These are phyloP conservation scores for Corella eumyota DNA, from an alignment of 23 tunicate genomes.

Conservation along the genomic window DNA sequence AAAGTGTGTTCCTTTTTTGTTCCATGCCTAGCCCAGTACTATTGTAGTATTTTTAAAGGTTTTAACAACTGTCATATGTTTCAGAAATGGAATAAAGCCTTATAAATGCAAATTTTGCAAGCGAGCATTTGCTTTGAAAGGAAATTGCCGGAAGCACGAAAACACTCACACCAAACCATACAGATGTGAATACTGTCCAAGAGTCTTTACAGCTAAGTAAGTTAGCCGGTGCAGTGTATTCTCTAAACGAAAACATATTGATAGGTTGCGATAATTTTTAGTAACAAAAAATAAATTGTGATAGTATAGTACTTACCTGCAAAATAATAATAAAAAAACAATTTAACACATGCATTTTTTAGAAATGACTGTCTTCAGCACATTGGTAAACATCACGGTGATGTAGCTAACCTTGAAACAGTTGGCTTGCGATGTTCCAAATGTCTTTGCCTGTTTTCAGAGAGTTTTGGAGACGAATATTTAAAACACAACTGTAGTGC, in stretches of 20 bases:
- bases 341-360: too few species aligned
- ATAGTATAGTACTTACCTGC: too few species aligned
- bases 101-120: constrained; percentile 23
- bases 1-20: too few species aligned
- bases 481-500: constrained; percentile 19
- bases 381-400: constrained; percentile 4
- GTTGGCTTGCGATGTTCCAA: constrained; percentile 21
- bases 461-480: constrained; percentile 20
- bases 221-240: neutral
- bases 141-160: constrained; percentile 32
- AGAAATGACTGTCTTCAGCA: constrained; percentile 23
- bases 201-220: constrained; percentile 15
- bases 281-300: too few species aligned
- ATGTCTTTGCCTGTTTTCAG: constrained; percentile 11
- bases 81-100: constrained; percentile 20
- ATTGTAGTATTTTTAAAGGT: too few species aligned
- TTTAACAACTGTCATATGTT: too few species aligned
- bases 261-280: too few species aligned
- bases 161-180: constrained; percentile 37
- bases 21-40: too few species aligned
- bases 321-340: too few species aligned
- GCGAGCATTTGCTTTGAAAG: constrained; percentile 23
- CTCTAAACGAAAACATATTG: constrained; percentile 1
- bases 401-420: constrained; percentile 1
- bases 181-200: constrained; percentile 23